Percentiles rank a stretch among this genome's conserved stretches.
Evolutionary conservation across 2,797 vertebrate species (phyloP).

Genomic region (Spatula clypeata): DNA sequence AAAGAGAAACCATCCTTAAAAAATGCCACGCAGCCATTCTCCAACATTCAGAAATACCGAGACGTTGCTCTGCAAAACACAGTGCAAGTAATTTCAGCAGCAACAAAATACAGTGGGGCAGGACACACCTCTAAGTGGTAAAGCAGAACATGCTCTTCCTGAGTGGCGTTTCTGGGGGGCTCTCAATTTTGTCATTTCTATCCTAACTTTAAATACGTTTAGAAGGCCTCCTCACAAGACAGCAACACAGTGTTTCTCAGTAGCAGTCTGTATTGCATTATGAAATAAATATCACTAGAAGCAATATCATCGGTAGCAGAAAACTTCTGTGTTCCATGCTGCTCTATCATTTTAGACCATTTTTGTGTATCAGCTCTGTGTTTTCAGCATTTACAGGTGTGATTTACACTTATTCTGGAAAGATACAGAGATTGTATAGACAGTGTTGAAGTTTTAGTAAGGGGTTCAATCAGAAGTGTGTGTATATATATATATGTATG

Average conservation of each 20-base stretch:
- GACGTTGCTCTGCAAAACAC: not conserved
- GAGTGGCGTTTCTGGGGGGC: not conserved
- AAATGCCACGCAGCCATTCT: constrained; percentile 19
- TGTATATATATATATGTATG: too few species aligned
- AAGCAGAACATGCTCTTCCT: not conserved
- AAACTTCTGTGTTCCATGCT: not conserved
- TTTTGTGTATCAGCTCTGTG: not conserved
- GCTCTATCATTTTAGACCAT: not conserved
- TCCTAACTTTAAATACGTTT: not conserved
- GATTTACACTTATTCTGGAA: constrained; percentile 14
- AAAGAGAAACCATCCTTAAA: constrained; percentile 69
- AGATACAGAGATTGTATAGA: not conserved
- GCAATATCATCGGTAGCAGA: constrained; percentile 34
- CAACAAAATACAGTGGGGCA: not conserved
- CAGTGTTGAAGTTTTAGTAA: not conserved
- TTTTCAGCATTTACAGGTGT: constrained; percentile 10
- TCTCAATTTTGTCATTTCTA: constrained; percentile 21
- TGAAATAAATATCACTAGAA: constrained; percentile 52
- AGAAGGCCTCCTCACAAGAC: not conserved
- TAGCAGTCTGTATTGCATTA: constrained; percentile 35
- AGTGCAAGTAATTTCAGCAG: not conserved
- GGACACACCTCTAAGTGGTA: not conserved
- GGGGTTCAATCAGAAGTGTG: not conserved
- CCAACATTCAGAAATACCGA: not conserved
- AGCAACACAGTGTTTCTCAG: constrained; percentile 24